A percentile compares a stretch with the other conserved stretches of the same genome.
phyloP scores from a whole-genome alignment of 2,888 invertebrate species.

The Dolichomitus sp. region DNA sequence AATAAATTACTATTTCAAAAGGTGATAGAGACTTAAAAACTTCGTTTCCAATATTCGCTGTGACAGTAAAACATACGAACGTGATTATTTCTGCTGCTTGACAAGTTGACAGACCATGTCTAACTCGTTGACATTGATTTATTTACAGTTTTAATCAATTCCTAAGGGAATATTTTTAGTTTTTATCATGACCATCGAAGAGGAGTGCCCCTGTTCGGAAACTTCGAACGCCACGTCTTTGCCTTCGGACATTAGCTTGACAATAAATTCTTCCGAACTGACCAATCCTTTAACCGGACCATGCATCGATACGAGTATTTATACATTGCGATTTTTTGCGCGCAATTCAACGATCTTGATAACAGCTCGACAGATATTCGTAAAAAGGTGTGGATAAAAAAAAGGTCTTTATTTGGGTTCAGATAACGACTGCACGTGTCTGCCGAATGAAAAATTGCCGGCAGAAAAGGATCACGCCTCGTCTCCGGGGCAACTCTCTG shows the following conservation, averaged over 20 bases:
- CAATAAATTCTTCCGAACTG: constrained; percentile 49
- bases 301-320: constrained; percentile 47
- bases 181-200: constrained; percentile 72
- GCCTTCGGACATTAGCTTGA: constrained; percentile 70
- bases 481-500: constrained; percentile 25
- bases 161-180: constrained; percentile 41
- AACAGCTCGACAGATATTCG: neutral
- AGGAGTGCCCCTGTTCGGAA: constrained; percentile 73
- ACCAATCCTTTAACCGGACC: constrained; percentile 25
- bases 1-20: too few relatives aligned
- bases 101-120: constrained; percentile 74
- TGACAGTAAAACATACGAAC: constrained; percentile 36
- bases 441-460: constrained; percentile 48
- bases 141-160: constrained; percentile 60
- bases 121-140: constrained; percentile 61
- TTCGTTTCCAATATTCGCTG: neutral
- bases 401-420: neutral
- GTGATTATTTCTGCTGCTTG: constrained; percentile 34
- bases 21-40: too few relatives aligned
- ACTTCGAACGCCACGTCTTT: constrained; percentile 75
- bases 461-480: constrained; percentile 19
- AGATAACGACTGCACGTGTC: constrained; percentile 71
- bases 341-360: constrained; percentile 1
- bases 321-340: neutral
- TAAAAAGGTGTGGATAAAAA: neutral